Conservation (phyloP, 2,797 vertebrate species). For the Anniella stebbinsi region DNA sequence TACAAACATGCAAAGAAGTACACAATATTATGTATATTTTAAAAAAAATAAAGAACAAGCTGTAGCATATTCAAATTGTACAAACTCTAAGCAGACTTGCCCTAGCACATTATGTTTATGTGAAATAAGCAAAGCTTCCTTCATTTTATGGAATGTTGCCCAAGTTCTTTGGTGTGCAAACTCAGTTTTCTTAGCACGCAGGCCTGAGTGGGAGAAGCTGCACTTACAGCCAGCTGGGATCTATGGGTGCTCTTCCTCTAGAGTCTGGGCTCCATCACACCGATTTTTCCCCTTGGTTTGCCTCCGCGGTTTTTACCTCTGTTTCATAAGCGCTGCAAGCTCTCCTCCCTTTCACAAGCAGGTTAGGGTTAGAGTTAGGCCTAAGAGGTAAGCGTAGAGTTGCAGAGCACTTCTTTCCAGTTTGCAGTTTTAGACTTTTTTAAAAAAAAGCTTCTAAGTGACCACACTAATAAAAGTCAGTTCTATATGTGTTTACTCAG, state of each 20-base stretch:
- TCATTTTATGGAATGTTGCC: neutral
- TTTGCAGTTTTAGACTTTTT: too few species aligned
- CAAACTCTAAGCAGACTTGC: neutral
- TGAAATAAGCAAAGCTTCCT: neutral
- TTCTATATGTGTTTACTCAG: too few species aligned
- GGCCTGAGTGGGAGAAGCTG: neutral
- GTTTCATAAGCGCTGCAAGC: too few species aligned
- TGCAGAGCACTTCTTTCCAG: too few species aligned
- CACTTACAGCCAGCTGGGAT: neutral
- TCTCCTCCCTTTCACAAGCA: too few species aligned
- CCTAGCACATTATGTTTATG: neutral
- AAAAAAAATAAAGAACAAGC: neutral
- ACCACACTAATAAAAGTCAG: too few species aligned
- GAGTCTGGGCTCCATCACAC: too few species aligned
- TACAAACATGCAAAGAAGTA: neutral
- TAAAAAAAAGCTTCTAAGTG: too few species aligned
- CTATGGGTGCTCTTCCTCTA: neutral
- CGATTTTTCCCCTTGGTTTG: too few species aligned
- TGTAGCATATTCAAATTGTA: neutral
- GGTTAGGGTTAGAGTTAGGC: too few species aligned
- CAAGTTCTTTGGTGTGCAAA: neutral
- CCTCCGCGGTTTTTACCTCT: too few species aligned
- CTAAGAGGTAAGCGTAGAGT: too few species aligned
- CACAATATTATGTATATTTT: neutral
- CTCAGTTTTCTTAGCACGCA: neutral